Percentiles rank a stretch among this genome's conserved stretches.
These are phyloP conservation scores for Epinephelus malabaricus DNA, from an alignment of 2,797 vertebrate genomes.

Conservation along the genomic window DNA sequence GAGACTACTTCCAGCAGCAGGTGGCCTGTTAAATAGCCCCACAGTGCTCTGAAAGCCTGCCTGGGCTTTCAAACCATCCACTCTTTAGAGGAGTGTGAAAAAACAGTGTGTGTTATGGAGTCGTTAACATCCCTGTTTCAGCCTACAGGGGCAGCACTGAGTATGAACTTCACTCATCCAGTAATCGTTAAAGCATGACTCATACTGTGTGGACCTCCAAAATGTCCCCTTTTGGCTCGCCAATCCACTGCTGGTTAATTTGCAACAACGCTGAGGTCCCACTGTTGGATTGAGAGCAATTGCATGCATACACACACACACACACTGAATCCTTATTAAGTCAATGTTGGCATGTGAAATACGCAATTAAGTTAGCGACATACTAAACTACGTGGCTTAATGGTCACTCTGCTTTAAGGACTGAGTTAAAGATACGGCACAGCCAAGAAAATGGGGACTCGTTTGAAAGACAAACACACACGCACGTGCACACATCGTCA, in stretches of 20 bases:
- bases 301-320: slow-evolving; percentile 8
- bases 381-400: slow-evolving; percentile 68
- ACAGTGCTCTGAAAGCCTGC: not conserved
- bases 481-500: slow-evolving; percentile 45
- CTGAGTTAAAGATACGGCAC: slow-evolving; percentile 52
- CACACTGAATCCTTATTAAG: slow-evolving; percentile 40
- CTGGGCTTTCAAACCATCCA: not conserved
- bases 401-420: slow-evolving; percentile 64
- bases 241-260: not conserved
- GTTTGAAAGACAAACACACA: slow-evolving; percentile 34
- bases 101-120: not conserved
- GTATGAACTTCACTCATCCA: not conserved
- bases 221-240: not conserved
- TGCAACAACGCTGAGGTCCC: not conserved
- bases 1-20: not conserved
- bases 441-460: slow-evolving; percentile 27
- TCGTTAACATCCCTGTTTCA: not conserved
- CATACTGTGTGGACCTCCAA: not conserved
- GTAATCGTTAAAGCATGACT: not conserved
- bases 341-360: slow-evolving; percentile 53
- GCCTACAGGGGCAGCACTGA: slow-evolving; percentile 5
- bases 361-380: slow-evolving; percentile 70
- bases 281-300: not conserved
- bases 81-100: not conserved
- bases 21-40: not conserved